Percentiles rank a stretch among this genome's conserved stretches.
These are phyloP conservation scores for Nothoprocta pentlandii DNA, from an alignment of 2,113 vertebrate species.

Conservation along the genomic window DNA sequence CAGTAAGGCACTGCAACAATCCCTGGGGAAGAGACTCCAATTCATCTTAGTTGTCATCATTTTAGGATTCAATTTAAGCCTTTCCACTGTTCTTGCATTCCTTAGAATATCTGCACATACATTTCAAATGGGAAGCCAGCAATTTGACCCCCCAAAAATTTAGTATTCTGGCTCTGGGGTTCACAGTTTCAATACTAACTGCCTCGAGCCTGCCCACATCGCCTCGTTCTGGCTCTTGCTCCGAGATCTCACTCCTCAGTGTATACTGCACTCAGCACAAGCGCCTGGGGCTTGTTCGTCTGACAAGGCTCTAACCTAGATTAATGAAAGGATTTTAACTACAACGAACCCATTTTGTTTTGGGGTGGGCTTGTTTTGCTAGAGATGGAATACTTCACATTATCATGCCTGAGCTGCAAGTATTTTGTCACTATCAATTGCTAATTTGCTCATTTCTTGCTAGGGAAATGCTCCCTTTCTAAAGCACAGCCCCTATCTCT, in stretches of 20 bases:
- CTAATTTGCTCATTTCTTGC: not conserved
- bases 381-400: not conserved
- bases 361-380: fast-evolving
- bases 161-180: not conserved
- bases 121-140: not conserved
- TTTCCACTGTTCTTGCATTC: not conserved
- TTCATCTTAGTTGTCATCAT: not conserved
- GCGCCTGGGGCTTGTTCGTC: not conserved
- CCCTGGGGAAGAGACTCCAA: not conserved
- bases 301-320: not conserved
- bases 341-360: not conserved
- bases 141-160: not conserved
- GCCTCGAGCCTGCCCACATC: not conserved
- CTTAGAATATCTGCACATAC: not conserved
- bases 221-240: not conserved
- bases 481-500: not conserved
- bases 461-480: not conserved
- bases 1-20: not conserved
- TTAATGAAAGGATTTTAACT: not conserved
- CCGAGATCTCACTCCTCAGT: not conserved
- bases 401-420: not conserved
- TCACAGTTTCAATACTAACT: not conserved
- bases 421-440: not conserved
- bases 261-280: too few relatives aligned
- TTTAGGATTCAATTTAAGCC: not conserved